Evolutionary conservation across 2,113 vertebrate species (phyloP), one percentile per base, ranked within the genome.

Genomic region (Strigops habroptila): DNA sequence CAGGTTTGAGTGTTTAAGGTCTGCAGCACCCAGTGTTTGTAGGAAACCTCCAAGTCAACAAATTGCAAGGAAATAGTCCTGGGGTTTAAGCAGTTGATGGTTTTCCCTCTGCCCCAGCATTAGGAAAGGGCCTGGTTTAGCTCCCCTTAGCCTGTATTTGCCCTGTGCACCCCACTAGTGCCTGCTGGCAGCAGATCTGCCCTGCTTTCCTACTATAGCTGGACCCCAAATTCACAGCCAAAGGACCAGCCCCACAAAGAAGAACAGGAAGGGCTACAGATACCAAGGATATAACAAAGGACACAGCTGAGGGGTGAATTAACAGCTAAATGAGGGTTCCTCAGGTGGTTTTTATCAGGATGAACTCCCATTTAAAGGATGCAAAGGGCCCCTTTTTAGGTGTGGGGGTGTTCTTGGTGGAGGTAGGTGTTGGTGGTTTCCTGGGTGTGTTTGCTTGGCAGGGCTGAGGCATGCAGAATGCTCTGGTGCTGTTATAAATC

Each of bases 321-420:
- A 63, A 31, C 0, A 2, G 5, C 18, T 18, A 18, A 44, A 44
- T 0, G 3, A 44, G 49, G 55, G 1, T 11, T 53, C 25, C 49
- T 19, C 57, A 41, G 52, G 15, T 18, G 21, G 1, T 3, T 46
- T 48, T 31, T 73, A 24, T 37, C 48, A 41, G 31, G 33, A 30
- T 3, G 4, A 73, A 10, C 35, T 53, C 41, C 57, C 3, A n/a
- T 35, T 55, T 63, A 35, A 48, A 67, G 12, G 8, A 1, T 24
- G 13, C 10, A 2, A 60, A 48, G 28, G 33, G 16, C 4, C 5
- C 1, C 1, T 31, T 3, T 1, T 0, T 37, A 14, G 19, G 10
- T 10, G 2, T 4, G 30, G 1, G 33, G 1, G 9, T 57, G 46
- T 1, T 13, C 0, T 28, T 33, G 37, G 39, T 13, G 17, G 49